phyloP scores from a whole-genome alignment of 2,113 vertebrate species.

The Oncorhynchus masou region DNA sequence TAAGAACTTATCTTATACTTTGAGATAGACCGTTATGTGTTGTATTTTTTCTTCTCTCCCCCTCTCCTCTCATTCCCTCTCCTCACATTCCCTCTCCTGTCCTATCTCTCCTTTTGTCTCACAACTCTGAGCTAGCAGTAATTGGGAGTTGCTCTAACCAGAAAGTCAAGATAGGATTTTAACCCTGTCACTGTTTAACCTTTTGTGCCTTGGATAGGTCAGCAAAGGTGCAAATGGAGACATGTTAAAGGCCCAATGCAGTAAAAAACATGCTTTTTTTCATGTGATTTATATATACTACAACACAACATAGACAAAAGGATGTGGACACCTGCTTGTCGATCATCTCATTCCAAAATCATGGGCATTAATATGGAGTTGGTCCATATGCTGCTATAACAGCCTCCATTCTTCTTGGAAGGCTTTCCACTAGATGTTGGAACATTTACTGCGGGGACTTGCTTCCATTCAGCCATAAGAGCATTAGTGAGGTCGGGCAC shows the following conservation, averaged over 20 bases:
- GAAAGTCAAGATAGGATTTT: constrained; percentile 69
- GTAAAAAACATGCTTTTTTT: too few species aligned
- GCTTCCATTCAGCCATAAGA: too few species aligned
- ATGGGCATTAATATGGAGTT: too few species aligned
- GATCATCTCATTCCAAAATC: too few species aligned
- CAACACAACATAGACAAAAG: too few species aligned
- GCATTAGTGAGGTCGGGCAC: too few species aligned
- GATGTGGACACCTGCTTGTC: too few species aligned
- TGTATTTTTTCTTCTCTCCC: constrained; percentile 80
- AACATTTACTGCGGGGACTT: too few species aligned
- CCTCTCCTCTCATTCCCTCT: constrained; percentile 31
- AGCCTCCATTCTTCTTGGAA: too few species aligned
- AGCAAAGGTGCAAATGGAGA: constrained; percentile 55
- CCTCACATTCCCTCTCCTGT: constrained; percentile 32
- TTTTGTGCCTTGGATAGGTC: constrained; percentile 61
- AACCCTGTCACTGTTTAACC: constrained; percentile 71
- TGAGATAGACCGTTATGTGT: constrained; percentile 92
- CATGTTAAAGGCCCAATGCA: constrained; percentile 38
- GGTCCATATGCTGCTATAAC: too few species aligned
- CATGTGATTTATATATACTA: too few species aligned
- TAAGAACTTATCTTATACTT: constrained; percentile 96
- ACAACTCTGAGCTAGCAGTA: constrained; percentile 80
- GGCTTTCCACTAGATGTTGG: too few species aligned
- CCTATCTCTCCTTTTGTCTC: constrained; percentile 1
- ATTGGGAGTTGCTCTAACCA: constrained; percentile 87